These are phyloP conservation scores for Vanessa atalanta DNA, from an alignment of 1,140 invertebrate species.

Conservation along the genomic window DNA sequence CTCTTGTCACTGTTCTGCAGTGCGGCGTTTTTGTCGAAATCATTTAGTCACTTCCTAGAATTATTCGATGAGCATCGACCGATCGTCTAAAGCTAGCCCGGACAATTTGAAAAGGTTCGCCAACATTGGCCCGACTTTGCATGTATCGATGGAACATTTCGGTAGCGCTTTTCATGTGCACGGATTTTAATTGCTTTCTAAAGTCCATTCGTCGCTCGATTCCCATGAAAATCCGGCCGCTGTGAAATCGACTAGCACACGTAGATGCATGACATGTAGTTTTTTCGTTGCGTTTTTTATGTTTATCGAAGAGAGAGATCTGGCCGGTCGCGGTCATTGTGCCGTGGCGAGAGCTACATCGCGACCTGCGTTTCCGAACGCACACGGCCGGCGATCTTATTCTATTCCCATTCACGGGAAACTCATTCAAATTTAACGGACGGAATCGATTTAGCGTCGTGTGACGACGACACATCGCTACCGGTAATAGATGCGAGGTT, in stretches of 20 bases:
- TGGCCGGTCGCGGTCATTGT: constrained; percentile 70
- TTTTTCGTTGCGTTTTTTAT: constrained; percentile 71
- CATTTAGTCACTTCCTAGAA: constrained; percentile 61
- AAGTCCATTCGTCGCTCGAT: constrained; percentile 71
- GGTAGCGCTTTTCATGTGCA: constrained; percentile 59
- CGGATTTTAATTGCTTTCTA: constrained; percentile 78
- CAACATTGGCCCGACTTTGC: constrained; percentile 45
- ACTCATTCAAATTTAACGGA: constrained; percentile 76
- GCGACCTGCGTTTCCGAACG: constrained; percentile 50
- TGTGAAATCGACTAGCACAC: constrained; percentile 77
- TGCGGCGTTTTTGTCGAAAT: constrained; percentile 59
- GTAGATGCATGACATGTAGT: constrained; percentile 79
- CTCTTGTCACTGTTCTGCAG: constrained; percentile 41
- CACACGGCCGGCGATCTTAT: constrained; percentile 70
- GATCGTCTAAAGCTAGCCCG: constrained; percentile 32
- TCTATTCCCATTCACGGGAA: constrained; percentile 66
- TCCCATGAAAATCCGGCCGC: constrained; percentile 76
- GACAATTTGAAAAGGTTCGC: constrained; percentile 48
- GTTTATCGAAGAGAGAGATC: constrained; percentile 76
- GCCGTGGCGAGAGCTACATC: constrained; percentile 44
- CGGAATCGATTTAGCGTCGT: constrained; percentile 69
- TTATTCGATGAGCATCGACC: constrained; percentile 46
- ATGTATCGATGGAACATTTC: constrained; percentile 66
- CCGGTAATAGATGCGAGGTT: constrained; percentile 46
- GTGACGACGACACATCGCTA: constrained; percentile 70